Evolutionary conservation across 2,888 invertebrate species (phyloP).

Genomic region (Icerya purchasi): DNA sequence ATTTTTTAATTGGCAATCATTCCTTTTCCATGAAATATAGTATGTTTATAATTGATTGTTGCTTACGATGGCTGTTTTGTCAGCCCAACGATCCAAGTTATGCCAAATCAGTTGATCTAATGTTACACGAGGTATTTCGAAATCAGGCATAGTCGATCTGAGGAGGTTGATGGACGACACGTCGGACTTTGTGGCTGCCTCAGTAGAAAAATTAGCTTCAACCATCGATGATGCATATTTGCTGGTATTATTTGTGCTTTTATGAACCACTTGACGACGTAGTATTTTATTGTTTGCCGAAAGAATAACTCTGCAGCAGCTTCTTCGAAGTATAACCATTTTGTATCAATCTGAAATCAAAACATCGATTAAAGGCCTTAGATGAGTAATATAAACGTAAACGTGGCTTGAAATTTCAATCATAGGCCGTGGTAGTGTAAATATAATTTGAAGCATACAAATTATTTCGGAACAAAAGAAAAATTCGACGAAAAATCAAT

Average conservation of each 20-base stretch:
- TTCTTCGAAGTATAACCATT: not conserved
- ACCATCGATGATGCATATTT: not conserved
- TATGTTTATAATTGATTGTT: too few species aligned
- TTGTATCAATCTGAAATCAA: too few species aligned
- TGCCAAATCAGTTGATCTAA: conserved; percentile 41
- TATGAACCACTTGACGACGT: not conserved
- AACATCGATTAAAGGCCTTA: too few species aligned
- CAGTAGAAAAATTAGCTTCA: not conserved
- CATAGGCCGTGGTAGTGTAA: too few species aligned
- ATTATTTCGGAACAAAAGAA: too few species aligned
- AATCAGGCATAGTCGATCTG: not conserved
- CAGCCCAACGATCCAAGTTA: conserved; percentile 38
- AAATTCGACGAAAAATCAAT: too few species aligned
- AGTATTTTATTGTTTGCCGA: not conserved
- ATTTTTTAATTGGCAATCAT: too few species aligned
- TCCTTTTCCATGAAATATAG: too few species aligned
- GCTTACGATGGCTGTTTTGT: conserved; percentile 39
- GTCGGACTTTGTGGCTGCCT: not conserved
- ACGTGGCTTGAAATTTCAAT: too few species aligned
- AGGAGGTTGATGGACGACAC: not conserved
- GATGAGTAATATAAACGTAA: too few species aligned
- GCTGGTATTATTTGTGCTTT: not conserved
- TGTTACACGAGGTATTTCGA: not conserved
- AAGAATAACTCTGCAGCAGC: not conserved
- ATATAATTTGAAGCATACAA: too few species aligned